Conservation (phyloP, 2,888 invertebrate species). For the Oligia strigilis region DNA sequence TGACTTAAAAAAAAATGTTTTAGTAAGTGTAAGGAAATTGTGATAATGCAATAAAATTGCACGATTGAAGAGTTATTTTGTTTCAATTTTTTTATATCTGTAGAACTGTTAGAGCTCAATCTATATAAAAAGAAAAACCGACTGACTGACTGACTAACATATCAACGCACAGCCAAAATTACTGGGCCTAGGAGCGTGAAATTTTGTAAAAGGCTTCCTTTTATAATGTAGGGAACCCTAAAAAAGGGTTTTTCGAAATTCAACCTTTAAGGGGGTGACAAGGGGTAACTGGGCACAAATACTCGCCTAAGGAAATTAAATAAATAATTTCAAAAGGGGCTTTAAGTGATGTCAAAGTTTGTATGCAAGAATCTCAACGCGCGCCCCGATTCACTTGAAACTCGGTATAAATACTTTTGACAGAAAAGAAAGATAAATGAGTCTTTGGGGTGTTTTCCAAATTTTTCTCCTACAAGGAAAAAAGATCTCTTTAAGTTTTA, state of each 20-base stretch:
- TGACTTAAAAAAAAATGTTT: background rate
- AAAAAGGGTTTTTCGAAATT: background rate
- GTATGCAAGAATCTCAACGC: background rate
- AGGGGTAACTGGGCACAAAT: background rate
- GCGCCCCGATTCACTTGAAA: background rate
- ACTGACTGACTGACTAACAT: background rate
- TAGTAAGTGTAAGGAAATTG: background rate
- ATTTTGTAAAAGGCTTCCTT: background rate
- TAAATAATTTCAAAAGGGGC: background rate
- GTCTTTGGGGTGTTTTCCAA: background rate
- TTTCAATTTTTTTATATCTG: background rate
- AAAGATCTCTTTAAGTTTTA: background rate
- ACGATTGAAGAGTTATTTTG: background rate
- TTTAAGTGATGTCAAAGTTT: background rate
- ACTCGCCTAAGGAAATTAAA: background rate
- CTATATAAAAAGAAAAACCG: background rate
- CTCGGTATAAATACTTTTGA: background rate
- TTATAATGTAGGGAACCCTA: background rate
- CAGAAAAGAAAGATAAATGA: background rate
- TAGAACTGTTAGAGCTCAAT: background rate
- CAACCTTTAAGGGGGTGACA: background rate
- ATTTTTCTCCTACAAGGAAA: background rate
- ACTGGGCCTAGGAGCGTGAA: background rate
- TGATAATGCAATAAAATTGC: conserved; percentile 42
- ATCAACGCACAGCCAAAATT: background rate